These are phyloP conservation scores for Herminia tarsipennalis DNA, from an alignment of 2,888 invertebrate species.

Conservation along the genomic window DNA sequence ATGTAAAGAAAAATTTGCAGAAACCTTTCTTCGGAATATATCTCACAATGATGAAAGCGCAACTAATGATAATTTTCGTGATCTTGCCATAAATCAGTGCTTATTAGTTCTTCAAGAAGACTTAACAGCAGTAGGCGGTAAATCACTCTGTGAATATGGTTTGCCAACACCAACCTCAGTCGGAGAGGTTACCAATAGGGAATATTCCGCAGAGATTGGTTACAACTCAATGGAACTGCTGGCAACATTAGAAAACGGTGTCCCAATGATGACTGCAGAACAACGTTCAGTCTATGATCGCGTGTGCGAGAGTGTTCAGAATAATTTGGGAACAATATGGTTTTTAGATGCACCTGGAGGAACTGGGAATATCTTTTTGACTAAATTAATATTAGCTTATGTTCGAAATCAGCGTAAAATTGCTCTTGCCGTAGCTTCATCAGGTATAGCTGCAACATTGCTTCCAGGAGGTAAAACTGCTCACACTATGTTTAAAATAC, in stretches of 20 bases:
- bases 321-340: constrained; percentile 17
- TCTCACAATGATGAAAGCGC: neutral
- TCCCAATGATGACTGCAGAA: constrained; percentile 8
- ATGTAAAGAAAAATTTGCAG: constrained; percentile 5
- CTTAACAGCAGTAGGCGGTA: constrained; percentile 1
- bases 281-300: constrained; percentile 16
- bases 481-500: constrained; percentile 7
- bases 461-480: constrained; percentile 3
- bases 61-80: constrained; percentile 1
- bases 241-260: constrained; percentile 18
- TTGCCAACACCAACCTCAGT: neutral
- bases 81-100: constrained; percentile 5
- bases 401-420: neutral
- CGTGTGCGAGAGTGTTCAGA: constrained; percentile 16
- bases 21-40: constrained; percentile 6
- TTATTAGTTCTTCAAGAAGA: constrained; percentile 6
- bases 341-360: constrained; percentile 16
- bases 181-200: constrained; percentile 7
- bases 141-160: constrained; percentile 7
- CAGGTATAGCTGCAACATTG: constrained; percentile 6
- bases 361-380: neutral
- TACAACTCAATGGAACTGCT: constrained; percentile 19
- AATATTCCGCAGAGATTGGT: constrained; percentile 21
- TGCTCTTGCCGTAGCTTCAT: neutral
- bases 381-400: neutral